Percentiles rank a stretch among this genome's conserved stretches.
Evolutionary conservation across 2,888 invertebrate species (phyloP).

Genomic region (Philopedon plagiatum): DNA sequence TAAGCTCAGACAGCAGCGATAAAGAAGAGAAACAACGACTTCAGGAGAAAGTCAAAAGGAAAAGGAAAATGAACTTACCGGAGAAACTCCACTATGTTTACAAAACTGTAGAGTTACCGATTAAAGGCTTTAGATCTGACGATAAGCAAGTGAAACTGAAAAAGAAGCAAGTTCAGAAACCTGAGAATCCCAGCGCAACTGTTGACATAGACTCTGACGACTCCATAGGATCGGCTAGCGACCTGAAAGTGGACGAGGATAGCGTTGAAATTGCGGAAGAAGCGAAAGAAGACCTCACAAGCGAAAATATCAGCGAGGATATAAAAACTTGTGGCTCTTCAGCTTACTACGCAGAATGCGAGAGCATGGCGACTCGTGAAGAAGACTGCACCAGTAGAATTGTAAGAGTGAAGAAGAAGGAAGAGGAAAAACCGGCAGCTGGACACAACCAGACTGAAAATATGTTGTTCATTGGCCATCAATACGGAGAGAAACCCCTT

Average conservation of each 20-base stretch:
- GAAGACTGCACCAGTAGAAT: conserved; percentile 73
- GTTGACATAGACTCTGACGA: conserved; percentile 73
- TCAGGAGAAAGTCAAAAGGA: conserved; percentile 65
- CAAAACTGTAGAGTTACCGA: conserved; percentile 70
- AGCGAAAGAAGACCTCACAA: conserved; percentile 66
- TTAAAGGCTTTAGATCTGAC: conserved; percentile 70
- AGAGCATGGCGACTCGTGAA: conserved; percentile 77
- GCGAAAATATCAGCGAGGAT: conserved; percentile 75
- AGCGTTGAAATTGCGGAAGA: conserved; percentile 68
- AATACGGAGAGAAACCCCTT: conserved; percentile 82
- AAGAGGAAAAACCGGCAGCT: conserved; percentile 65
- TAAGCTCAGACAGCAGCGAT: conserved; percentile 71
- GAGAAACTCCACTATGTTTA: conserved; percentile 71
- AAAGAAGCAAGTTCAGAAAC: conserved; percentile 54
- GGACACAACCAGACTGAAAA: conserved; percentile 66
- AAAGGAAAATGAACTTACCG: conserved; percentile 69
- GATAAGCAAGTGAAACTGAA: conserved; percentile 61
- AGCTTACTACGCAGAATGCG: conserved; percentile 81
- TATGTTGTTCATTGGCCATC: conserved; percentile 79
- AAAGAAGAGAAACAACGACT: conserved; percentile 68
- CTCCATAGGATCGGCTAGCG: conserved; percentile 82
- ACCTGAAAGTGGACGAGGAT: conserved; percentile 74
- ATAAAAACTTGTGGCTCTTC: conserved; percentile 79
- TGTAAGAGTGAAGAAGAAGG: conserved; percentile 70
- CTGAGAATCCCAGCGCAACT: conserved; percentile 57